Conservation (phyloP, 2,113 vertebrate species). For the Benthochromis sp. region DNA sequence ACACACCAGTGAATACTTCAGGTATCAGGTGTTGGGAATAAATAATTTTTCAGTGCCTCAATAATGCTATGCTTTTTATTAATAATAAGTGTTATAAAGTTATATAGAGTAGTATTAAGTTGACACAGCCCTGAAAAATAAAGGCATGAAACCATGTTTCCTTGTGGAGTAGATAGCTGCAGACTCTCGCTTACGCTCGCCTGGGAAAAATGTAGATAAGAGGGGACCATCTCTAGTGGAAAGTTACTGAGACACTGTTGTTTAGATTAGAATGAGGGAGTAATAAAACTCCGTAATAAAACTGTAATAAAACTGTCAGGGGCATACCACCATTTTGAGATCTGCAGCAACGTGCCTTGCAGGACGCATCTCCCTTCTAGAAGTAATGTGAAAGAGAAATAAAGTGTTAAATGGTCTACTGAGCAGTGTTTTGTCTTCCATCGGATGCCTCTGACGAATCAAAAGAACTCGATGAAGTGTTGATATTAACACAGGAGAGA, state of each 20-base stretch:
- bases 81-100: background rate
- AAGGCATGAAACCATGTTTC: background rate
- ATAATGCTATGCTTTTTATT: background rate
- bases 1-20: background rate
- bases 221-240: background rate
- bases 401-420: background rate
- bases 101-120: background rate
- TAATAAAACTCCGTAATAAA: background rate
- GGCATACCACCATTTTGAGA: background rate
- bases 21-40: background rate
- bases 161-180: background rate
- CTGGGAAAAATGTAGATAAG: background rate
- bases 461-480: accelerated
- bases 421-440: background rate
- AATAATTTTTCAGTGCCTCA: background rate
- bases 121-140: background rate
- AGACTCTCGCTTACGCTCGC: background rate
- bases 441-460: background rate
- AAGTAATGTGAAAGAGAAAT: background rate
- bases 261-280: background rate
- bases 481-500: background rate
- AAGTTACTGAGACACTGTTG: background rate
- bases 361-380: background rate
- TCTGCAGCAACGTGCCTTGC: background rate
- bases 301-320: background rate